Evolutionary conservation across 2,113 vertebrate genomes (phyloP).

Genomic region (Eurystomus gularis): DNA sequence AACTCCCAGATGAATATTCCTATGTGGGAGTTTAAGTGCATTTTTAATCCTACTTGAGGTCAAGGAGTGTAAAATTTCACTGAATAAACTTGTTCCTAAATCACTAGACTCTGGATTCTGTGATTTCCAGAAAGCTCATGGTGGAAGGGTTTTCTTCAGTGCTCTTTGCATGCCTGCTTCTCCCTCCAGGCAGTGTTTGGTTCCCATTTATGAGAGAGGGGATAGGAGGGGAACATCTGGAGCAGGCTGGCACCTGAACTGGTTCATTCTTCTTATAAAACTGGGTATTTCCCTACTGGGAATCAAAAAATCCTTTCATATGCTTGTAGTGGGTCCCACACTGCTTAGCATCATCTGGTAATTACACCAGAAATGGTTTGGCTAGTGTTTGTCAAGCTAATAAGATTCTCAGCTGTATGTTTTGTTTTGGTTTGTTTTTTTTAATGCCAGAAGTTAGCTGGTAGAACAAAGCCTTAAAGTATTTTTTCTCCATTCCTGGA

Average conservation of each 20-base stretch:
- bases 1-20: neutral
- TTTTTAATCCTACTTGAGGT: neutral
- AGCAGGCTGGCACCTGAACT: neutral
- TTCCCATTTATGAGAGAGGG: neutral
- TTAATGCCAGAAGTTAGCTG: neutral
- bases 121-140: neutral
- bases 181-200: neutral
- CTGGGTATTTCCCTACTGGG: neutral
- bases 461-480: neutral
- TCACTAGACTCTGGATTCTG: neutral
- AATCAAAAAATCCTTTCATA: neutral
- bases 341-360: neutral
- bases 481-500: neutral
- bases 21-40: neutral
- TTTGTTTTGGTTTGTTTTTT: neutral
- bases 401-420: neutral
- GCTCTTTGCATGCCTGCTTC: neutral
- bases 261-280: neutral
- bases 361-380: neutral
- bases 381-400: neutral
- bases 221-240: neutral
- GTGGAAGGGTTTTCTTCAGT: neutral
- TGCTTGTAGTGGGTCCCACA: rapidly evolving
- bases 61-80: neutral
- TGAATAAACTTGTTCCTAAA: neutral